phyloP scores from a whole-genome alignment of 2,113 vertebrate species.

The Chascanopsetta lugubris region DNA sequence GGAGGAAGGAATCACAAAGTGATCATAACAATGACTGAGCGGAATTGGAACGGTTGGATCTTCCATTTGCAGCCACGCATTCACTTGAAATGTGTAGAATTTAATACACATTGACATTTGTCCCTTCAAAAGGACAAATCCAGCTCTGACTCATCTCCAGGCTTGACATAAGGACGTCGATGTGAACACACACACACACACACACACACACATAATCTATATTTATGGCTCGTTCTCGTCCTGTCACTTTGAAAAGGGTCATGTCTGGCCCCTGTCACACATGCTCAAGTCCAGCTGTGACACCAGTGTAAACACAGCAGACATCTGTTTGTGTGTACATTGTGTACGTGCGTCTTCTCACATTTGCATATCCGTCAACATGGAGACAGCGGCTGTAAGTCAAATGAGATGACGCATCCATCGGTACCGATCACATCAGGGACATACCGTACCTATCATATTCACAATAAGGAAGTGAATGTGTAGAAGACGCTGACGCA shows the following conservation, averaged over 20 bases:
- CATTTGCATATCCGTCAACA: slow-evolving; percentile 12
- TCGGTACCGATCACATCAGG: too few relatives aligned
- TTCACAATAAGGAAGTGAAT: too few relatives aligned
- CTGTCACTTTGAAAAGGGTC: slow-evolving; percentile 81
- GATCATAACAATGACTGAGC: slow-evolving; percentile 17
- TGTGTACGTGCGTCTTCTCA: background rate
- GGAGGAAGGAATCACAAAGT: slow-evolving; percentile 18
- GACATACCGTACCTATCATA: too few relatives aligned
- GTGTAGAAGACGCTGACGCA: too few relatives aligned
- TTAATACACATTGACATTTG: slow-evolving; percentile 16
- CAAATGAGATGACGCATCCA: too few relatives aligned
- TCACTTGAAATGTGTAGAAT: background rate
- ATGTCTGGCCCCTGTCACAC: slow-evolving; percentile 79
- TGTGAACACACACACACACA: slow-evolving; percentile 6
- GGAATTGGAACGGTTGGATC: background rate
- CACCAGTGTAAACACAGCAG: slow-evolving; percentile 70
- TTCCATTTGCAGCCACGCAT: background rate
- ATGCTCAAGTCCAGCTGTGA: slow-evolving; percentile 83
- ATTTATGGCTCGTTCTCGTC: slow-evolving; percentile 82
- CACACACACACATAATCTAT: slow-evolving; percentile 56
- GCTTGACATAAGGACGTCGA: background rate
- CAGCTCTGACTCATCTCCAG: slow-evolving; percentile 9
- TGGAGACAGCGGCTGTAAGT: too few relatives aligned
- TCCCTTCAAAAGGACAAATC: slow-evolving; percentile 2
- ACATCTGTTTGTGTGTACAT: slow-evolving; percentile 13